Evolutionary conservation across 2,888 invertebrate genomes (phyloP), one percentile per base, ranked within the genome.

Genomic region (Druceiella hillmani): DNA sequence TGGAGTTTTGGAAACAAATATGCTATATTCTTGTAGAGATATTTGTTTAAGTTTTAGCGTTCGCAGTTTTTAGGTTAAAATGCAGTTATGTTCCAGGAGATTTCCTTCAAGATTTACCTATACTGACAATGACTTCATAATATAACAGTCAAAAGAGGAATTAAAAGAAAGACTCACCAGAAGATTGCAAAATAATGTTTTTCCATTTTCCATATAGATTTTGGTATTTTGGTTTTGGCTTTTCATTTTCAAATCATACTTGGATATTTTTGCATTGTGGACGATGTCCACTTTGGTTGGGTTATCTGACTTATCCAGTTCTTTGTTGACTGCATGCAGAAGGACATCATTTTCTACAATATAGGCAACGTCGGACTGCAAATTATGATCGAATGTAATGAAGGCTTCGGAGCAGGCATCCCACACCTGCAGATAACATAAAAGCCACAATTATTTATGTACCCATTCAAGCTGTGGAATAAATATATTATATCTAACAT

Each of bases 301-400:
- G 13, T 67, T 59, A 25, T 73, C 56, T 1, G 64, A 45, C 1
- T 53, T 52, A 5, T 40, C 45, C 3, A 89, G 57, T 54, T 81
- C 77, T 41, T 68, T 73, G 50, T 78, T 79, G 7, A 90, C 77
- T 1, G 88, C 80, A 53, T 83, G 76, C 2, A 90, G 62, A 29
- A 97, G 74, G 3, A 94, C 74, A 66, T 94, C 87, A 68, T 97
- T 98, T 68, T 98, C 98, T 9, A 95, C 87, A 48, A 98, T 87
- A 58, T 87, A 92, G 0, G 94, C 91, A 2, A 98, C 75, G 57
- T 88, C 81, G 29, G 83, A 77, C 13, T 75, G 67, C 51, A 82
- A 65, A 44, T 83, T 74, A 9, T 85, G 81, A 51, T 83, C 84
- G 59, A 97, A 95, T 42, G 85, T 80, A 45, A 97, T 92, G 52